Evolutionary conservation across 2,888 invertebrate genomes (phyloP).

Genomic region (Drosophila tripunctata): DNA sequence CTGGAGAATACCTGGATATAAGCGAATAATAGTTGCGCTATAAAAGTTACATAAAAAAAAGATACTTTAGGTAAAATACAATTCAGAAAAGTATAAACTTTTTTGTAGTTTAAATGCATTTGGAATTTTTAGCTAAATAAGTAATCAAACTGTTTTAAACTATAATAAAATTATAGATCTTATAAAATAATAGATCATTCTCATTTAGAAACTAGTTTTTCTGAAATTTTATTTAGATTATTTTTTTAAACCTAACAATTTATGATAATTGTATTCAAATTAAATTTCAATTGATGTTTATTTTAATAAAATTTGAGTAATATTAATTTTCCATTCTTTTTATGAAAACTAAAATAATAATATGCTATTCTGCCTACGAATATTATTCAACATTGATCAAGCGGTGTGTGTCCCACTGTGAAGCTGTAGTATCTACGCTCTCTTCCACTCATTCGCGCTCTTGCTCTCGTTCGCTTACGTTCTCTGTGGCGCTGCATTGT

Average conservation of each 20-base stretch:
- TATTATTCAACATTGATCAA: constrained; percentile 3
- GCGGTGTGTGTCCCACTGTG: constrained; percentile 35
- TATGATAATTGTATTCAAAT: too few relatives aligned
- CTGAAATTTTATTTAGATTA: too few relatives aligned
- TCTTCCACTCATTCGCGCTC: constrained; percentile 13
- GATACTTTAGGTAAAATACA: too few relatives aligned
- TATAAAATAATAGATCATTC: too few relatives aligned
- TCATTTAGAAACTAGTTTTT: too few relatives aligned
- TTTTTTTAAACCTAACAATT: too few relatives aligned
- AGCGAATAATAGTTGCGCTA: constrained; percentile 12
- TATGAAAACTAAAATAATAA: neutral
- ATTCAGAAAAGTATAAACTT: neutral
- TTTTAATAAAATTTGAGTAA: too few relatives aligned
- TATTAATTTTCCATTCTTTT: too few relatives aligned
- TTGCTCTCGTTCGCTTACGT: constrained; percentile 2
- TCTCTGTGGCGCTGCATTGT: constrained; percentile 33
- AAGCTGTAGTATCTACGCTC: constrained; percentile 9
- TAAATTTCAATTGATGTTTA: too few relatives aligned
- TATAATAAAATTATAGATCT: too few relatives aligned
- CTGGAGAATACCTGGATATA: neutral
- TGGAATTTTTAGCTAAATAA: too few relatives aligned
- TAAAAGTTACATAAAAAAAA: neutral
- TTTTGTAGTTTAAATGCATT: neutral
- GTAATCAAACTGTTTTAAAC: too few relatives aligned
- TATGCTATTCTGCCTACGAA: neutral